These are phyloP conservation scores for Acrossocheilus fasciatus DNA, from an alignment of 2,797 vertebrate genomes.

Conservation along the genomic window DNA sequence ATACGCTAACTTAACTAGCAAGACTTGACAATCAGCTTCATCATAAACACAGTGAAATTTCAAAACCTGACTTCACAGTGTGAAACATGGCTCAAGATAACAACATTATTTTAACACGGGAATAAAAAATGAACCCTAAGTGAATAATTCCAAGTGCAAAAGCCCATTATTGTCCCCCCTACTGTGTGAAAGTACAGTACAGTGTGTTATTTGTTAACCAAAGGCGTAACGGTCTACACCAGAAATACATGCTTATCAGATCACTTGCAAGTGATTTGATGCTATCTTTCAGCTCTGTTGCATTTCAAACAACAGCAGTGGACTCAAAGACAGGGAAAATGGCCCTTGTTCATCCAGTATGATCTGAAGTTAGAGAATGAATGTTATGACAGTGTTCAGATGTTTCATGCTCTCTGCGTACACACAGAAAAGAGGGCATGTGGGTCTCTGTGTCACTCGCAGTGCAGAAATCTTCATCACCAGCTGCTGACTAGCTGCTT, in stretches of 20 bases:
- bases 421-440: not conserved
- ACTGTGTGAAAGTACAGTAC: not conserved
- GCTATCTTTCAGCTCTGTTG: not conserved
- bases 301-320: slow-evolving; percentile 1
- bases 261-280: not conserved
- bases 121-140: not conserved
- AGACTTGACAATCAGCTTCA: not conserved
- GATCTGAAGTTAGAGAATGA: slow-evolving; percentile 16
- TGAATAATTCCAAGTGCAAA: not conserved
- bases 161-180: not conserved
- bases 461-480: slow-evolving; percentile 13
- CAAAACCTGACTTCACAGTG: not conserved
- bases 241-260: slow-evolving; percentile 14
- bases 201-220: not conserved
- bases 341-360: not conserved
- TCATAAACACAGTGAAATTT: not conserved
- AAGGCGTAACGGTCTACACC: not conserved
- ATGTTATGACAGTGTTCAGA: slow-evolving; percentile 19
- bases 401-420: slow-evolving; percentile 15
- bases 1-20: not conserved
- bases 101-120: not conserved
- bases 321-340: not conserved
- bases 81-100: slow-evolving; percentile 3
- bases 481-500: slow-evolving; percentile 6
- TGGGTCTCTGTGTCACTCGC: slow-evolving; percentile 10